Evolutionary conservation across 2,888 invertebrate species (phyloP), one percentile per base, ranked within the genome.

Genomic region (Lasius platythorax): DNA sequence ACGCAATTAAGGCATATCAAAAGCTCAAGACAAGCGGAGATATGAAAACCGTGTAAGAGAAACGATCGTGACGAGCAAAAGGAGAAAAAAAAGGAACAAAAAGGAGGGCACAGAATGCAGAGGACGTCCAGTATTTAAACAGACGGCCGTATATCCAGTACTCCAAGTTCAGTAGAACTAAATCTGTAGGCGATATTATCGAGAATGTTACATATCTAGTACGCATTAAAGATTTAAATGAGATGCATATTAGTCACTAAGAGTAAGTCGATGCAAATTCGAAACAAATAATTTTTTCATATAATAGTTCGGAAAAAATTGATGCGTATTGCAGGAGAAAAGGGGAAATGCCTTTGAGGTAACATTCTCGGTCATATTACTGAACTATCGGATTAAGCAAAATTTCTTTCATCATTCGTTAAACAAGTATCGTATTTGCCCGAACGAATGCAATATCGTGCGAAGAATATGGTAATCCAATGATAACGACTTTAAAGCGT

Each of bases 1-100:
- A 53, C 53, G n/a, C 46, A 81, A 75, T 75, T 74, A 74, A 88
- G 83, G 90, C 93, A 92, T 92, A 91, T 92, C 92, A 91, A 88
- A 81, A 86, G 82, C 72, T 86, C 68, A 61, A 76, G 50, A 73
- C 9, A 40, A 78, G 56, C 40, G 68, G 67, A 79, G 43, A 67
- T 61, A 28, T 82, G 82, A 58, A 58, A 84, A 72, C 33, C 43
- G 33, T 79, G 58, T 70, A 64, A 53, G 68, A 86, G 72, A 66
- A 85, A 82, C 84, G 79, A 67, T 63, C 40, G 50, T 30, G 53
- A 68, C 18, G 58, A 43, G 53, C 61, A 50, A 63, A 67, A 68
- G 50, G 76, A 40, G n/a, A 53, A 68, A 37, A 9, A 23, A 23
- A 23, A 23, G 23, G 23, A 23, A 23, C 23, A 23, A 23, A 23